Evolutionary conservation across 2,888 invertebrate species (phyloP).

Genomic region (Acleris emargana): DNA sequence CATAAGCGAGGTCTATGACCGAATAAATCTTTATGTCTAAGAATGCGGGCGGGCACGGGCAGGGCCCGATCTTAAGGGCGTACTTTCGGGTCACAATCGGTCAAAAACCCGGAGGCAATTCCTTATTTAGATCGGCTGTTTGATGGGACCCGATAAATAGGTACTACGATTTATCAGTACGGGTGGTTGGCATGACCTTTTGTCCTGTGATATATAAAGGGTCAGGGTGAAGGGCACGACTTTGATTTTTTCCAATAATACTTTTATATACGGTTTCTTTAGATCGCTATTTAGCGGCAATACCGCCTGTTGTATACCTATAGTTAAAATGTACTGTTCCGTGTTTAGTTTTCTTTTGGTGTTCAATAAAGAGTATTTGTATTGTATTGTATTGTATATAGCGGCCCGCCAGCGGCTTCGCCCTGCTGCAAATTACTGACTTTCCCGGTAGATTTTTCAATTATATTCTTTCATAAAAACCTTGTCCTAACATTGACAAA

Average conservation of each 20-base stretch:
- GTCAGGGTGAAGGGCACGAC: neutral
- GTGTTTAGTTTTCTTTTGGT: too few relatives aligned
- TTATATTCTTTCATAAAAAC: too few relatives aligned
- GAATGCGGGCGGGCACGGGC: neutral
- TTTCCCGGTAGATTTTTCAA: too few relatives aligned
- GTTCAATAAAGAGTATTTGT: too few relatives aligned
- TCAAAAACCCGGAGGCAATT: slow-evolving; percentile 3
- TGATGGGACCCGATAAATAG: slow-evolving; percentile 5
- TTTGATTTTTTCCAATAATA: slow-evolving; percentile 7
- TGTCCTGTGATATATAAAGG: slow-evolving; percentile 7
- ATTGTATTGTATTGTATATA: too few relatives aligned
- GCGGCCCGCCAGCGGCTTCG: too few relatives aligned
- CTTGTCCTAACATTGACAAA: too few relatives aligned
- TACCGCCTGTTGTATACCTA: too few relatives aligned
- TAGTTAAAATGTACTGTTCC: too few relatives aligned
- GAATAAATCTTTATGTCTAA: neutral
- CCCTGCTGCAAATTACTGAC: too few relatives aligned
- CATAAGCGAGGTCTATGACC: neutral
- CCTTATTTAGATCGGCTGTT: slow-evolving; percentile 14
- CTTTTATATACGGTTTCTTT: too few relatives aligned
- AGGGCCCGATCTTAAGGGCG: neutral
- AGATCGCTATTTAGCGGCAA: too few relatives aligned
- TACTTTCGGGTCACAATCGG: neutral
- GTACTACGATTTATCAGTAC: neutral
- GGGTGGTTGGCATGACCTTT: slow-evolving; percentile 10